Base-by-base conservation (phyloP, 2,888 invertebrate genomes). In the Lycaena phlaeas region DNA sequence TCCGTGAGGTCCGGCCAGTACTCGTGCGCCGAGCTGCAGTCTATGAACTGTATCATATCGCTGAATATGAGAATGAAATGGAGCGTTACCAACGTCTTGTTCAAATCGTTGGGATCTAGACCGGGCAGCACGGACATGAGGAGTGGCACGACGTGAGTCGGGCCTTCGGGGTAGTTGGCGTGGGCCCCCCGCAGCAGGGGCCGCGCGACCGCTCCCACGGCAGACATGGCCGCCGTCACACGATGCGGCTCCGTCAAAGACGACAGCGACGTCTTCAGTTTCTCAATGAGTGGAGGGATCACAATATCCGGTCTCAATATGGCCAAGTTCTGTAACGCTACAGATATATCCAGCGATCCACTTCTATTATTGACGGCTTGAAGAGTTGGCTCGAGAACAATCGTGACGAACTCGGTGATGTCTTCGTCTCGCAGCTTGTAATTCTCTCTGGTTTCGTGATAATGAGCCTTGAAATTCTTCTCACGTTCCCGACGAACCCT, bases 191-290 rank as follows among this genome's bases (percentile, higher is more conserved):
- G 61, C 0, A 90, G 85, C 75, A 92, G 75, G 0, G 90, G 87
- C 39, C 92, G 78, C 1, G 91, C 90, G 4, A 93, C 88, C 0
- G 91, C 87, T 1, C 89, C 87, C 18, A 92, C 87, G 37, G 90
- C 90, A 41, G 88, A 86, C 87, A 94, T 88, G 0, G 91, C 88
- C 1, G 92, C 89, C 0, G 91, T 91, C 9, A 91, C 85, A 67
- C 91, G 90, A 64, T 96, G 95, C 0, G 97, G 96, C 68, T 97
- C 96, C 0, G 94, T 95, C 25, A 96, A 69, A 1, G 94, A 94
- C 56, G 94, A 94, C 61, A 97, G 75, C 0, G 94, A 90, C 1
- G 90, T 88, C 63, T 92, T 92, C 42, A 96, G 85, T 68, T 89
- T 89, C 47, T 96, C 95, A 41, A 97, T 66, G 9, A 96, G 85